phyloP scores from a whole-genome alignment of 2,888 invertebrate species.

The Erebia epiphron region DNA sequence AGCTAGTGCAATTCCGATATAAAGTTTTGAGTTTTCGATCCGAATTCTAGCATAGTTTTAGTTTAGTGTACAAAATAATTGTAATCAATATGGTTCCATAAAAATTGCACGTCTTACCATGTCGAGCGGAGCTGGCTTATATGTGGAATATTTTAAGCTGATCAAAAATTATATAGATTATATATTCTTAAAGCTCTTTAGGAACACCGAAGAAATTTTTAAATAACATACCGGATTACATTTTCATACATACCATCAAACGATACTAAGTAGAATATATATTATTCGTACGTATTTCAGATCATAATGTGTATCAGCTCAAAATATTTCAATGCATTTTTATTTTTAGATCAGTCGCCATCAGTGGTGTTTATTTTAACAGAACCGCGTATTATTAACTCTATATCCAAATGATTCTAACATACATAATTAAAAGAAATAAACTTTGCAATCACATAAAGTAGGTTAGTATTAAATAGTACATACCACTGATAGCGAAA shows the following conservation, averaged over 20 bases:
- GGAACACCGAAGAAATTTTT: neutral
- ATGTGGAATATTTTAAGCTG: constrained; percentile 58
- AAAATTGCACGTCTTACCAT: constrained; percentile 42
- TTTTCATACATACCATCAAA: too few species aligned
- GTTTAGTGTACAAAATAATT: neutral
- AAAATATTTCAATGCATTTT: constrained; percentile 24
- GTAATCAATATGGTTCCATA: constrained; percentile 52
- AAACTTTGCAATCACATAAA: neutral
- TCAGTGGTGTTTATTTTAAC: constrained; percentile 2
- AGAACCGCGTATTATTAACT: neutral
- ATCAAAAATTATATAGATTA: constrained; percentile 38
- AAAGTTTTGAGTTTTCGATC: neutral
- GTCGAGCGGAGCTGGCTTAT: constrained; percentile 2
- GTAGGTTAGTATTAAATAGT: neutral
- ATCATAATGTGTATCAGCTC: neutral
- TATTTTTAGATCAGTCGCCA: neutral
- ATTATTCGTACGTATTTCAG: neutral
- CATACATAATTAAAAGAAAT: neutral
- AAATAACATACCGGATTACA: too few species aligned
- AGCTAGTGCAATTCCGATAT: too few species aligned
- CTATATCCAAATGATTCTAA: neutral
- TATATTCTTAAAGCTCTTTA: neutral
- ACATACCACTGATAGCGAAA: constrained; percentile 8
- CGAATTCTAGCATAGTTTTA: neutral
- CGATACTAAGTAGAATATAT: too few species aligned